Evolutionary conservation across 2,113 vertebrate species (phyloP).

Genomic region (Sturnus vulgaris): DNA sequence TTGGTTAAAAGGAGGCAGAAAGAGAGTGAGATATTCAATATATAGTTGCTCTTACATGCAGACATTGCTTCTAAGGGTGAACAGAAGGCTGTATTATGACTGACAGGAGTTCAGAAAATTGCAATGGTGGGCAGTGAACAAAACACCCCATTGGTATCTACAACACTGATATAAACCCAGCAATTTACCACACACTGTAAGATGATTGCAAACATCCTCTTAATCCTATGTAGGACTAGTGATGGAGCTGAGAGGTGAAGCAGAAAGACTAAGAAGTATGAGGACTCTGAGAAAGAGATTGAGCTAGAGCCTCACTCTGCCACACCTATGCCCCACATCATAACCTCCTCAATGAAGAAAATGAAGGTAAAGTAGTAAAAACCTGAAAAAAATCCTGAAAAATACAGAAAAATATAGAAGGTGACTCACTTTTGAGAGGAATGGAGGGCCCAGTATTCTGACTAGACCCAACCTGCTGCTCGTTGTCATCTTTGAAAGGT

Average conservation of each 20-base stretch:
- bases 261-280: background rate
- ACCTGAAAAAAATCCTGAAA: background rate
- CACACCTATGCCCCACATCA: accelerated
- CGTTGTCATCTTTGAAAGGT: background rate
- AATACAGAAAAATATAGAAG: background rate
- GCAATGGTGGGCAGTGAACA: accelerated
- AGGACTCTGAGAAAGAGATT: background rate
- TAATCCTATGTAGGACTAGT: background rate
- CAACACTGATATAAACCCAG: background rate
- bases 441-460: background rate
- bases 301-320: background rate
- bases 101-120: background rate
- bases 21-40: background rate
- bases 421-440: background rate
- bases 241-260: background rate
- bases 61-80: background rate
- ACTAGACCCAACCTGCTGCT: background rate
- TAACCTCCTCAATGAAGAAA: background rate
- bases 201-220: background rate
- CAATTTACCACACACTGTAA: background rate
- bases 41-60: background rate
- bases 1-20: background rate
- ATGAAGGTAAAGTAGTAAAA: background rate
- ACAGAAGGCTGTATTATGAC: background rate
- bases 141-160: background rate